Percentiles rank a stretch among this genome's conserved stretches.
These are phyloP conservation scores for Pogonomyrmex barbatus DNA, from an alignment of 1,140 invertebrate genomes.

Conservation along the genomic window DNA sequence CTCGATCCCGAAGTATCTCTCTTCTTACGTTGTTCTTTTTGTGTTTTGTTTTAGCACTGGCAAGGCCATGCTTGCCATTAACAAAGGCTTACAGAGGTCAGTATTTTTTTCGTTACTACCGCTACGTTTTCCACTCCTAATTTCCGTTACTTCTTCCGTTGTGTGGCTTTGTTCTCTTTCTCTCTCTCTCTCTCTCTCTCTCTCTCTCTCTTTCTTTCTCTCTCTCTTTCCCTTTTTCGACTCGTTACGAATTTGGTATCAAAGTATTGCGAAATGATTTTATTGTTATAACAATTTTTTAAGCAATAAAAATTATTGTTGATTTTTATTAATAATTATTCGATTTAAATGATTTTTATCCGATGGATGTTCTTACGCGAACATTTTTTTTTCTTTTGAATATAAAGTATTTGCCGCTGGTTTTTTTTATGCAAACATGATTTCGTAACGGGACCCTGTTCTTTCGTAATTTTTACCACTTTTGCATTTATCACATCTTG, in stretches of 20 bases:
- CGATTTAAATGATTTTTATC: not conserved
- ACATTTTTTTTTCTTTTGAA: conserved; percentile 16
- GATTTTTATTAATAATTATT: not conserved
- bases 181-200: conserved; percentile 50
- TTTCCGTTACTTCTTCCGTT: conserved; percentile 62
- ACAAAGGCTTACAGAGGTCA: conserved; percentile 95
- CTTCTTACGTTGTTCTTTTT: conserved; percentile 86
- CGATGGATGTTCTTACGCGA: not conserved
- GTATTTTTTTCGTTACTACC: conserved; percentile 86
- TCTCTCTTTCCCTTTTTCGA: conserved; percentile 13
- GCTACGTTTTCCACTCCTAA: conserved; percentile 68
- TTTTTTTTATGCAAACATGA: conserved; percentile 9
- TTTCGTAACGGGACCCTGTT: conserved; percentile 40
- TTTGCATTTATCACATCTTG: conserved; percentile 36
- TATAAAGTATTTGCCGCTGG: not conserved
- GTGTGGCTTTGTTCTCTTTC: conserved; percentile 61
- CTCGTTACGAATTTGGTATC: conserved; percentile 45
- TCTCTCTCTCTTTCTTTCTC: not conserved
- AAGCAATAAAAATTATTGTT: not conserved
- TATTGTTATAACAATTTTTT: not conserved
- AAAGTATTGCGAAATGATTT: conserved; percentile 9
- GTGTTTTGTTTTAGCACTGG: conserved; percentile 90
- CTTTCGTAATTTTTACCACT: conserved; percentile 30
- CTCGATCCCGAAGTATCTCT: conserved; percentile 79
- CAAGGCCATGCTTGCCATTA: conserved; percentile 95